phyloP scores from a whole-genome alignment of 2,113 vertebrate genomes.

The Aramus guarauna region DNA sequence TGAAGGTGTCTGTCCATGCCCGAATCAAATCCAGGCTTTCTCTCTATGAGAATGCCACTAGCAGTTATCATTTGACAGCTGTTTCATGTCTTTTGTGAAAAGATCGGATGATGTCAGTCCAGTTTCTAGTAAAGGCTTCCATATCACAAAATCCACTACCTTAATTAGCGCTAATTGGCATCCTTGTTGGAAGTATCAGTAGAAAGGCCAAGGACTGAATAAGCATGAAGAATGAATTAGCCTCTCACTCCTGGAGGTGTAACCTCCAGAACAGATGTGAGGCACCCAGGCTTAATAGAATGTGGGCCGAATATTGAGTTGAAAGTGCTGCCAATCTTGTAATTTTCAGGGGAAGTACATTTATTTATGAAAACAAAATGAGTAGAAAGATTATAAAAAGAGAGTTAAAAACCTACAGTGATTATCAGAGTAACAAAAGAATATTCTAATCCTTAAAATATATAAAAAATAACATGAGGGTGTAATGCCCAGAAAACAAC shows the following conservation, averaged over 20 bases:
- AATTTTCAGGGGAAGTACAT: neutral
- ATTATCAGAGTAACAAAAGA: neutral
- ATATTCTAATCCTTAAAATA: neutral
- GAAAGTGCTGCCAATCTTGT: neutral
- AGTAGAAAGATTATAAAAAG: neutral
- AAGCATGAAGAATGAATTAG: neutral
- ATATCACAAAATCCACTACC: neutral
- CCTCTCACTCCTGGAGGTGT: neutral
- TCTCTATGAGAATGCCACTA: neutral
- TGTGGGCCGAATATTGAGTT: neutral
- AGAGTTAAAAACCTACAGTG: neutral
- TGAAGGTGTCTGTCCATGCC: neutral
- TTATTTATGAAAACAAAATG: neutral
- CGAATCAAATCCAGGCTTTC: neutral
- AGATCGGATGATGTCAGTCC: neutral
- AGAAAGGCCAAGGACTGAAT: conserved; percentile 1
- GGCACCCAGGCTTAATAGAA: neutral
- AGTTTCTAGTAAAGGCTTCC: neutral
- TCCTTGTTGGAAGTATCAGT: neutral
- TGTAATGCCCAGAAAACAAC: neutral
- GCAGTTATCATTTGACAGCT: neutral
- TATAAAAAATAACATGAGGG: neutral
- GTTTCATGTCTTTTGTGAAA: neutral
- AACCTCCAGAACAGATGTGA: neutral
- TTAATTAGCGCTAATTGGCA: conserved; percentile 35